Percentiles rank a stretch among this genome's conserved stretches.
phyloP scores from a whole-genome alignment of 2,888 invertebrate genomes.

The Tenthredo distinguenda region DNA sequence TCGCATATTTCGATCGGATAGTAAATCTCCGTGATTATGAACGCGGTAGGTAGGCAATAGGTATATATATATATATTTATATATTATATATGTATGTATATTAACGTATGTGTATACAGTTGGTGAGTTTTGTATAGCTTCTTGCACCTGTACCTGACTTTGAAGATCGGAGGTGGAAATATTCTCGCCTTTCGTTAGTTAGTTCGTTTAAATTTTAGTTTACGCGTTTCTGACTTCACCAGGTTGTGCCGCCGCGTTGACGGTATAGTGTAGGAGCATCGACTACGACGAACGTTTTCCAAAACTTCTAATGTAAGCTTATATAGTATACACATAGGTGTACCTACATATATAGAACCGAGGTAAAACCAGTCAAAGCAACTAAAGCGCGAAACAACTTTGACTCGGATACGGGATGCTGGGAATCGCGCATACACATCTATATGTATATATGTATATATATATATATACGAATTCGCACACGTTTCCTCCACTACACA shows the following conservation, averaged over 20 bases:
- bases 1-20: not conserved
- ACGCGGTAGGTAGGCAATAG: not conserved
- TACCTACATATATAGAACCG: not conserved
- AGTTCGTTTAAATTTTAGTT: not conserved
- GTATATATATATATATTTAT: too few relatives aligned
- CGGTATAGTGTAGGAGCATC: not conserved
- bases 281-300: not conserved
- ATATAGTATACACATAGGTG: not conserved
- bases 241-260: not conserved
- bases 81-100: not conserved
- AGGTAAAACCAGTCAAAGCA: not conserved
- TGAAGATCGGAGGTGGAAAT: not conserved
- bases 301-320: conserved; percentile 7
- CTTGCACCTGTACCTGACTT: not conserved
- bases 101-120: not conserved
- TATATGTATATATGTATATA: not conserved
- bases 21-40: not conserved
- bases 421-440: not conserved
- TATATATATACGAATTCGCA: conserved; percentile 16
- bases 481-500: conserved; percentile 12
- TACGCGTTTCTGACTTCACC: not conserved
- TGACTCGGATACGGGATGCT: conserved; percentile 18
- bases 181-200: not conserved
- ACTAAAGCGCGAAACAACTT: conserved; percentile 12
- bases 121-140: not conserved